Evolutionary conservation across 2,888 invertebrate species (phyloP), one percentile per base, ranked within the genome.

Genomic region (Axea sp.): DNA sequence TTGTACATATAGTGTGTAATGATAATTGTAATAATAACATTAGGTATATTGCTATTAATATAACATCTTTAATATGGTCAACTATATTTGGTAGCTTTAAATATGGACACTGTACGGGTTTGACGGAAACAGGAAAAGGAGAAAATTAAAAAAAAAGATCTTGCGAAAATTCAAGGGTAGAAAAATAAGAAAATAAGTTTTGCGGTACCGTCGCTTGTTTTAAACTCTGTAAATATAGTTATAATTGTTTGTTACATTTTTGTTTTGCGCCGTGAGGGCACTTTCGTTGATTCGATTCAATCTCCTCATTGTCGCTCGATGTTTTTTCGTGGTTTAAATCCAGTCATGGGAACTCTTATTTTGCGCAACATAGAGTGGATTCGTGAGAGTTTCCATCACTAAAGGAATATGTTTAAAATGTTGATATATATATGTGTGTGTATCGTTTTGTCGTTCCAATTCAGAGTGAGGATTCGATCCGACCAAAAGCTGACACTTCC

Each of bases 1-100:
- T 84, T 86, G 86, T 86, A 86, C 84, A 86, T 86, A 86, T 84
- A 83, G 82, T 77, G 79, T 83, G 71, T 64, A 71, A 55, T 62
- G 9, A 84, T 78, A 77, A 78, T 77, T 76, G 78, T 83, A 80
- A 80, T 74, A 75, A 81, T 83, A 82, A 82, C 76, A 78, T 78
- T 82, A 84, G 81, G 78, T 75, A 75, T 84, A 83, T 78, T 67
- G 77, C 78, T 83, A 82, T 80, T 79, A 67, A 71, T 77, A 82
- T 76, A 24, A 76, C n/a, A n/a, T n/a, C n/a, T 81, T 77, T 81
- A 80, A 77, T 81, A 85, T 82, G 80, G 78, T 82, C 75, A 81
- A 82, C 22, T 62, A 78, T 84, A 84, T 81, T 81, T 81, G 82
- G 83, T 83, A 83, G 83, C 81, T 83, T 83, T 83, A 83, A 82